These are phyloP conservation scores for Hippopotamus amphibius DNA, from an alignment of 2,113 vertebrate species.

Conservation along the genomic window DNA sequence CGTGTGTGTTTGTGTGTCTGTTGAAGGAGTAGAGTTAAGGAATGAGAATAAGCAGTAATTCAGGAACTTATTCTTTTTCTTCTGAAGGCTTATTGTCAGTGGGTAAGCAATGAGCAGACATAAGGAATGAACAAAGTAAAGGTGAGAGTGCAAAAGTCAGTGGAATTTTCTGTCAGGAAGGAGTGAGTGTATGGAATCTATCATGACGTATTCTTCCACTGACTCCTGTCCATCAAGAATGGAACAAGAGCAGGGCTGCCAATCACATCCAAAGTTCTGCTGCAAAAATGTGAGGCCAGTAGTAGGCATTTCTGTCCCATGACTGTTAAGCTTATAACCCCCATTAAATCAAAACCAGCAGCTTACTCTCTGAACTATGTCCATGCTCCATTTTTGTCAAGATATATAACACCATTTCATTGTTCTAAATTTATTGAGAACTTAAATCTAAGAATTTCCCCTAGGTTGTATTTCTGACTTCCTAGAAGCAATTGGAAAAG, in stretches of 20 bases:
- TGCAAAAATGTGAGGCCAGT: not conserved
- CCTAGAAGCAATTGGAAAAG: constrained; percentile 58
- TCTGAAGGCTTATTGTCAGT: not conserved
- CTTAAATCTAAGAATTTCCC: constrained; percentile 53
- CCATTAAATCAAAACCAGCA: constrained; percentile 23
- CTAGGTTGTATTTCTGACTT: constrained; percentile 62
- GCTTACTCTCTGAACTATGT: not conserved
- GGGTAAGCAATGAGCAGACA: not conserved
- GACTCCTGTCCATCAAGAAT: not conserved
- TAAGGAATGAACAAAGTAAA: not conserved
- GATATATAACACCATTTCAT: constrained; percentile 38
- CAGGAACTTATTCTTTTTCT: not conserved
- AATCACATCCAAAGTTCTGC: not conserved
- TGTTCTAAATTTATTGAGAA: constrained; percentile 56
- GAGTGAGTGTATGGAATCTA: not conserved
- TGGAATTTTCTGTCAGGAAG: not conserved
- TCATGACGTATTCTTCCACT: not conserved
- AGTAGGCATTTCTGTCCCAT: not conserved
- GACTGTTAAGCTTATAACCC: not conserved
- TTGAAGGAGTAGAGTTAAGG: not conserved
- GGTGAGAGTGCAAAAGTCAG: not conserved
- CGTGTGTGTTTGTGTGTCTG: no score
- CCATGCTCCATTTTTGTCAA: constrained; percentile 37
- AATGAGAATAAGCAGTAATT: not conserved
- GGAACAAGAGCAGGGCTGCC: accelerated